Base-by-base conservation (phyloP, 2,113 vertebrate genomes). In the Regulus satrapa region DNA sequence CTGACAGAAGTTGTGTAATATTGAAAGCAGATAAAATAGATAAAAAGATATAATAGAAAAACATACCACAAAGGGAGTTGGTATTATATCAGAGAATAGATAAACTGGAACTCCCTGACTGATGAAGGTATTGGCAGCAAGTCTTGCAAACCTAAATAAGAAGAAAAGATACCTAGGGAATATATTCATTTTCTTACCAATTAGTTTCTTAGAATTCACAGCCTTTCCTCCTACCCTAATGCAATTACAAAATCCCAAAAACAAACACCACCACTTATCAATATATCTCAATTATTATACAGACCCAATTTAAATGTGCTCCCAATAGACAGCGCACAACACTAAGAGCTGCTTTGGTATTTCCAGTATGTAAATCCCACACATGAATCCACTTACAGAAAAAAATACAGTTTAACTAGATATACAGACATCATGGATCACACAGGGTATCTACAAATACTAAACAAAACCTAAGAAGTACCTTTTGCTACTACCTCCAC, bases 31-130 rank as follows among this genome's bases (percentile, higher is more conserved):
- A 61, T 15, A 31, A 1, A 46, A 9, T 54, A 67, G 17, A 61
- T 67, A 61, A 28, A 41, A 66, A 69, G 7, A 48, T 4, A 12
- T 1, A 49, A 38, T 9, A 76, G 36, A 82, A 38, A 69, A 72
- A 97, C 98, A 76, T 98, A 99, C 99, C 98, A 99, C 99, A 94
- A 99, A 99, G 26, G 99, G 99, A n/a, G 99, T 99, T 21, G 99
- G 99, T 21, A 98, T 99, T 96, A 99, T 98, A 77, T 98, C 98
- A 85, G 98, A 98, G 96, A 99, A 99, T 28, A 99, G 98, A 96
- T 99, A 97, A 54, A 99, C 99, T 11, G 99, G 99, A 67, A 99
- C 94, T 31, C 98, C 98, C 71, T 98, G 98, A 96, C 98, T 99
- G 95, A 99, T 97, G 66, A 99, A 99, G 2, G 98, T 98, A 25